phyloP scores from a whole-genome alignment of 2,113 vertebrate species.

The Carassius gibelio region DNA sequence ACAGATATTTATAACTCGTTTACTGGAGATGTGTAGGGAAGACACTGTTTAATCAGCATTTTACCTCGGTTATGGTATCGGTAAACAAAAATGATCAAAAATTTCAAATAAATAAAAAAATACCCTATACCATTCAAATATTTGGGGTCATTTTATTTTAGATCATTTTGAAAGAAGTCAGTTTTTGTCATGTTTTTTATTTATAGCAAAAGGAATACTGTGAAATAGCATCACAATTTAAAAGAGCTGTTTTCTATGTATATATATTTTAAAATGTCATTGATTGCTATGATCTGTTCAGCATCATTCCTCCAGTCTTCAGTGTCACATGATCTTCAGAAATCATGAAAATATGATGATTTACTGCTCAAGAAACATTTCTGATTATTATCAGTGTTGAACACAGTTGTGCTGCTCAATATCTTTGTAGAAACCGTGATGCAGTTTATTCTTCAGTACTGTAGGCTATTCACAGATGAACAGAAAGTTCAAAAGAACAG shows the following conservation, averaged over 20 bases:
- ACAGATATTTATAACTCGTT: not conserved
- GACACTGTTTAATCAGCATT: not conserved
- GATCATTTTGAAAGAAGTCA: no score
- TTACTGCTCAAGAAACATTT: not conserved
- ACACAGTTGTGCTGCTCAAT: not conserved
- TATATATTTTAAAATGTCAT: not conserved
- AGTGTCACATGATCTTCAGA: not conserved
- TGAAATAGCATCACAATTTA: not conserved
- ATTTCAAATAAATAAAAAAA: no score
- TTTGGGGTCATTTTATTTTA: no score
- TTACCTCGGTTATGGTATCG: not conserved
- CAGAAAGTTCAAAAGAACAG: not conserved
- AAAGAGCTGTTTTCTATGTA: not conserved
- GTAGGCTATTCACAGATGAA: not conserved
- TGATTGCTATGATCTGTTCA: not conserved
- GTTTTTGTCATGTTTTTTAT: no score
- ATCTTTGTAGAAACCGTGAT: not conserved
- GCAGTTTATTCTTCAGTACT: not conserved
- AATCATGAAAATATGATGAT: not conserved
- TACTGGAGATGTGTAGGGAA: not conserved
- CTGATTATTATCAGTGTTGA: not conserved
- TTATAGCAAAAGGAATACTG: no score
- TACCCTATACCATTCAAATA: no score
- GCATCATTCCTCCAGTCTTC: constrained; percentile 1
- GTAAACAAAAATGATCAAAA: no score